Evolutionary conservation across 2,113 vertebrate genomes (phyloP), one percentile per base, ranked within the genome.

Genomic region (Gavia stellata): DNA sequence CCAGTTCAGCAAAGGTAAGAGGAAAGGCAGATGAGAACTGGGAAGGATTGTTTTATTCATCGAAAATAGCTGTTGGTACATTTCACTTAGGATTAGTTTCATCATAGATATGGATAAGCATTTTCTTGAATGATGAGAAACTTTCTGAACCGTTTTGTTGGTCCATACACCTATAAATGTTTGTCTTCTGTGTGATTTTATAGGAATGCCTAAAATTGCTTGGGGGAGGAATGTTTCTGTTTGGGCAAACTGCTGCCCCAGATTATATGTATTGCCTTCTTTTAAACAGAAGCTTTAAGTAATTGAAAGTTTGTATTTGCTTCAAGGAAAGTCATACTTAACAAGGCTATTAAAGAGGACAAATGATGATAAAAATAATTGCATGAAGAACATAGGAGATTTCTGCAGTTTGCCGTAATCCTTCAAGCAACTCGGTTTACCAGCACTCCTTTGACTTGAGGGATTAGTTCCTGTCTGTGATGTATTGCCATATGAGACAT

Each of bases 91-190:
- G 36, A 17, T 26, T 26, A 5, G 19, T 58, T 74, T 80, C 19
- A 5, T 45, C 73, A 1, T 0, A 6, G 80, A 1, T 19, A 6
- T 3, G 15, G 15, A 55, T 59, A n/a, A 75, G 17, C 7, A 12
- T 55, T 81, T 81, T 36, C 19, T 26, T 66, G 62, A 71, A 58
- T 45, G 58, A 12, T 21, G 9, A 55, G 58, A 33, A 14, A 24
- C 61, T 42, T 77, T 67, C 47, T 52, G 21, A 38, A n/a, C 47
- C 7, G 0, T 38, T 58, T 34, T 24, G 8, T 44, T 59, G 45
- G 31, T 71, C 44, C 17, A 1, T 6, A 38, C 19, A 26, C 33
- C 50, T 80, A 5, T 10, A 49, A 47, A 65, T 24, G 2, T 63
- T 53, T 63, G 25, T 52, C 26, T 31, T n/a, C 50, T 59, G 0